Evolutionary conservation across 2,797 vertebrate genomes (phyloP), one percentile per base, ranked within the genome.

Genomic region (Girardinus metallicus): DNA sequence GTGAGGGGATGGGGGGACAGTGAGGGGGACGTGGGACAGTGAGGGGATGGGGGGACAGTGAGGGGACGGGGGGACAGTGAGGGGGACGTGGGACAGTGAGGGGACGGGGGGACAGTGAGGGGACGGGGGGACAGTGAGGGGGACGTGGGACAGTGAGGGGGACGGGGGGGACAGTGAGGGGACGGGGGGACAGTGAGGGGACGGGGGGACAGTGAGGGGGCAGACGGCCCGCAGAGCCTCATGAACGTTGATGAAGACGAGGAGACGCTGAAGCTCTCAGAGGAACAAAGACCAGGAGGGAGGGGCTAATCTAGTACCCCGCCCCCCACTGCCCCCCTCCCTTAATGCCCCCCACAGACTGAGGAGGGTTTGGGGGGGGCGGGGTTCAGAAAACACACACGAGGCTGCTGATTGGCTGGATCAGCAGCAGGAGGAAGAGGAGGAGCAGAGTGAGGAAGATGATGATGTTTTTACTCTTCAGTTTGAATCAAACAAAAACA

Each of bases 181-280:
- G 10, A n/a, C n/a, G n/a, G n/a, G n/a, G n/a, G n/a, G n/a, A n/a
- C n/a, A n/a, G n/a, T 5, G n/a, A 2, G 23, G 71, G 29, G 1
- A 13, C n/a, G 49, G 10, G 18, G 57, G 68, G 29, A n/a, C 66
- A 18, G 9, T 75, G 7, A 76, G 57, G 66, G 18, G 53, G 78
- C 88, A 91, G 92, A 89, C 78, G 73, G 80, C 78, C 78, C 66
- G 87, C 88, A 79, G 88, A 85, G 83, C 72, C 90, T 91, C 87
- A 90, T 95, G 86, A 94, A 94, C 86, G 94, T 94, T 90, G 88
- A 95, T 94, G 94, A 93, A 83, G 77, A 7, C 39, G 74, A 85
- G 79, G 80, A 92, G 80, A 75, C 83, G 74, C 71, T 73, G 44
- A 49, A 51, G 73, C 64, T 78, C 47, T 73, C 62, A 53, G 31